Evolutionary conservation across 2,888 invertebrate genomes (phyloP).

Genomic region (Prosopocoilus inquinatus): DNA sequence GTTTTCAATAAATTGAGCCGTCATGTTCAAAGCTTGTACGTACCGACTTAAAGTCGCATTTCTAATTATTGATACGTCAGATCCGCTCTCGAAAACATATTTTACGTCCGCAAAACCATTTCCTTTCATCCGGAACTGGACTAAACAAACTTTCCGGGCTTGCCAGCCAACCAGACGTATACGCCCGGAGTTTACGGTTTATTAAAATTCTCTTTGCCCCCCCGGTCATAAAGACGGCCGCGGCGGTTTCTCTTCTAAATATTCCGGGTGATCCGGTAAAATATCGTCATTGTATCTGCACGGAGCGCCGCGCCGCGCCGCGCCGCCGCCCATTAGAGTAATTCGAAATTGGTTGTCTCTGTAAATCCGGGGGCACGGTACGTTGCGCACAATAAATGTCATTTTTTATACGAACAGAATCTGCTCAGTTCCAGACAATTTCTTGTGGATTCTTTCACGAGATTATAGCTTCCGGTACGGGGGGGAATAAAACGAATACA

Average conservation of each 20-base stretch:
- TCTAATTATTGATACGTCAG: conserved; percentile 3
- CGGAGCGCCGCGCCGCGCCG: no score
- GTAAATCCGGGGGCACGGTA: conserved; percentile 19
- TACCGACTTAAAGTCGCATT: background rate
- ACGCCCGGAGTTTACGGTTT: background rate
- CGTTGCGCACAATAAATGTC: conserved; percentile 27
- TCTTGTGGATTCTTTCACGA: conserved; percentile 25
- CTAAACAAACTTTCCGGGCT: background rate
- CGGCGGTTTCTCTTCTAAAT: conserved; percentile 1
- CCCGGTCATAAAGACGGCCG: background rate
- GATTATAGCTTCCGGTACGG: conserved; percentile 17
- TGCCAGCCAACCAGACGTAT: background rate
- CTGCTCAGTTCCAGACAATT: conserved; percentile 32
- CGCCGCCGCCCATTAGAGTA: conserved; percentile 21
- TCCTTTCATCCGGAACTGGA: background rate
- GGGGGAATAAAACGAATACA: background rate
- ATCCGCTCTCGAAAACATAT: background rate
- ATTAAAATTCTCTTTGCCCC: background rate
- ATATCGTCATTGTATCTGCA: conserved; percentile 6
- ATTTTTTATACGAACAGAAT: conserved; percentile 26
- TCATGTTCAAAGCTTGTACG: conserved; percentile 8
- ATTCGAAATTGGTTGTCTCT: conserved; percentile 20
- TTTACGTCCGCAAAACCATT: background rate
- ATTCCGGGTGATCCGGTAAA: conserved; percentile 3
- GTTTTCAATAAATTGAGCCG: conserved; percentile 25